Evolutionary conservation across 2,888 invertebrate species (phyloP).

Genomic region (Caenorhabditis panamensis): DNA sequence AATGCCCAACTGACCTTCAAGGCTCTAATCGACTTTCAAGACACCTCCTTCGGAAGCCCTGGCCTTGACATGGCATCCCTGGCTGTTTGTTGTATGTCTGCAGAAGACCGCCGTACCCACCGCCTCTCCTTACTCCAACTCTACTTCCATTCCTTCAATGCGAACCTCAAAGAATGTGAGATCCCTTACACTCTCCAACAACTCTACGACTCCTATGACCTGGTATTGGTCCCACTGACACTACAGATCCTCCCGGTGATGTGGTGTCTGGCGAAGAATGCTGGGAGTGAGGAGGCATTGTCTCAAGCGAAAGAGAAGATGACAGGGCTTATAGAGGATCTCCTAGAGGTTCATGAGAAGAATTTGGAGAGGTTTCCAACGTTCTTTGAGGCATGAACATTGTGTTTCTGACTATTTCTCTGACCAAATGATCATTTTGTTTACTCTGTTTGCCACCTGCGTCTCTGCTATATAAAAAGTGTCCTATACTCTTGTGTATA

Average conservation of each 20-base stretch:
- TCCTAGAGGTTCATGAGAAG: background rate
- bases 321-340: background rate
- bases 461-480: too few species aligned
- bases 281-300: background rate
- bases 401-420: too few species aligned
- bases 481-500: too few species aligned
- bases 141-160: background rate
- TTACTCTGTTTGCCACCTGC: too few species aligned
- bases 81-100: background rate
- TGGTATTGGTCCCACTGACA: background rate
- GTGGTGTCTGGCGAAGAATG: background rate
- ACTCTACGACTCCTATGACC: background rate
- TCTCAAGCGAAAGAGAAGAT: background rate
- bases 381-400: background rate
- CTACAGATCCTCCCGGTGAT: background rate
- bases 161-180: background rate
- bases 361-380: background rate
- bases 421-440: too few species aligned
- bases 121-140: background rate
- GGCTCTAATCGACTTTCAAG: background rate
- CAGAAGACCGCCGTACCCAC: background rate
- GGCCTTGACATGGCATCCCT: background rate
- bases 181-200: background rate
- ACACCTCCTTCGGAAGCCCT: background rate
- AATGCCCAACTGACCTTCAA: background rate